Conservation (phyloP, 2,888 invertebrate species). For the Ligdia adustata region DNA sequence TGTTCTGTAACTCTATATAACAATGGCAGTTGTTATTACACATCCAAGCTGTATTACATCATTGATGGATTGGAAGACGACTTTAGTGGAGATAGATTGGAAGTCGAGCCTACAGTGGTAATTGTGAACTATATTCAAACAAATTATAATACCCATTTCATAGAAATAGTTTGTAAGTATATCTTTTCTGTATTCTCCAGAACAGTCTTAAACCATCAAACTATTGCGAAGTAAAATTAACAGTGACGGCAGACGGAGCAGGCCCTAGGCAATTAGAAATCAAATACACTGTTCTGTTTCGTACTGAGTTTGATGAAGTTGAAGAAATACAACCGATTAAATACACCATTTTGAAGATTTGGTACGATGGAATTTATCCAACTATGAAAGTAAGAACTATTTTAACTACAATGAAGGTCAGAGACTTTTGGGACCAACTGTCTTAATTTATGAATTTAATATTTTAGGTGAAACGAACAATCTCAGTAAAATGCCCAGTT, state of each 20-base stretch:
- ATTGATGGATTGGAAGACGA: slow-evolving; percentile 72
- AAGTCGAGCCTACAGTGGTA: slow-evolving; percentile 65
- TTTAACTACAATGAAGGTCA: neutral
- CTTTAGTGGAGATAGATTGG: slow-evolving; percentile 58
- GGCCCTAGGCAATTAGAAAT: slow-evolving; percentile 66
- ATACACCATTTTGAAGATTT: slow-evolving; percentile 67
- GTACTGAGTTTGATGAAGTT: slow-evolving; percentile 65
- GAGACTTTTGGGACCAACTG: too few species aligned
- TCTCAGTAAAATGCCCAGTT: slow-evolving; percentile 68
- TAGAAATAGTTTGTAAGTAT: too few species aligned
- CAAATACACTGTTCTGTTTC: slow-evolving; percentile 66
- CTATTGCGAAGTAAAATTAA: slow-evolving; percentile 59
- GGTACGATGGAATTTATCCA: slow-evolving; percentile 78
- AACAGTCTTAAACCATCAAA: slow-evolving; percentile 71
- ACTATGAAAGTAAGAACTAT: slow-evolving; percentile 64
- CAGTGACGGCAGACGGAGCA: slow-evolving; percentile 64
- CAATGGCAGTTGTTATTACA: slow-evolving; percentile 65
- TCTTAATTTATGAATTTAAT: too few species aligned
- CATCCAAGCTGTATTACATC: slow-evolving; percentile 61
- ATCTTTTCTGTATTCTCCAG: too few species aligned
- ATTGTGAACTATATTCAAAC: too few species aligned
- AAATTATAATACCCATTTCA: too few species aligned
- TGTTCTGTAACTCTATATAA: slow-evolving; percentile 65
- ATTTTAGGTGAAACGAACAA: slow-evolving; percentile 69
- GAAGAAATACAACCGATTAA: slow-evolving; percentile 67